phyloP scores from a whole-genome alignment of 2,797 vertebrate genomes.

The Helostoma temminkii region DNA sequence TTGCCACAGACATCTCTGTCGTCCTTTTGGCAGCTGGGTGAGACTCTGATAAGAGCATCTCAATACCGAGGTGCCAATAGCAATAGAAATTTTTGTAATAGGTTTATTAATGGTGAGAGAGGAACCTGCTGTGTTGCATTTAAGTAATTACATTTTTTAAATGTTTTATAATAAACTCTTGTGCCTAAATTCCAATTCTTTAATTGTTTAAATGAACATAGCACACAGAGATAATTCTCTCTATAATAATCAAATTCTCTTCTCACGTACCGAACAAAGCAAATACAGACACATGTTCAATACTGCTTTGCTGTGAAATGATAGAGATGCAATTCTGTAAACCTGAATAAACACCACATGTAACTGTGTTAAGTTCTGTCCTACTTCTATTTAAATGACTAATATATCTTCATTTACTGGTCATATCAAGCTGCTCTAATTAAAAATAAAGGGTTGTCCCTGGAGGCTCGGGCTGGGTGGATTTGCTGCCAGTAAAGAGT shows the following conservation, averaged over 20 bases:
- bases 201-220: slow-evolving; percentile 54
- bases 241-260: slow-evolving; percentile 32
- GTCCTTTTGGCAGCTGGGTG: slow-evolving; percentile 33
- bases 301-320: slow-evolving; percentile 7
- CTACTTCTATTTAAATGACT: slow-evolving; percentile 51
- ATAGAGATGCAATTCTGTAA: slow-evolving; percentile 34
- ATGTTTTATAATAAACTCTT: slow-evolving; percentile 43
- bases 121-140: slow-evolving; percentile 36
- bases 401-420: slow-evolving; percentile 51
- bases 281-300: not conserved
- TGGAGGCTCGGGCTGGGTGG: slow-evolving; percentile 35
- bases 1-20: slow-evolving; percentile 55
- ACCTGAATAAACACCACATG: slow-evolving; percentile 34
- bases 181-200: slow-evolving; percentile 32
- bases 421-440: slow-evolving; percentile 54
- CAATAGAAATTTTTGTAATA: slow-evolving; percentile 51
- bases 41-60: slow-evolving; percentile 56
- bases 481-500: slow-evolving; percentile 48
- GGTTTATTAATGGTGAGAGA: slow-evolving; percentile 65
- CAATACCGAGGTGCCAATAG: slow-evolving; percentile 40
- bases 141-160: slow-evolving; percentile 30
- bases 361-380: slow-evolving; percentile 40
- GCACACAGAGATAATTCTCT: slow-evolving; percentile 40
- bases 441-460: slow-evolving; percentile 57
- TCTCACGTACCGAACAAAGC: slow-evolving; percentile 16